These are phyloP conservation scores for Frieseomelitta varia DNA, from an alignment of 1,140 invertebrate species.

Conservation along the genomic window DNA sequence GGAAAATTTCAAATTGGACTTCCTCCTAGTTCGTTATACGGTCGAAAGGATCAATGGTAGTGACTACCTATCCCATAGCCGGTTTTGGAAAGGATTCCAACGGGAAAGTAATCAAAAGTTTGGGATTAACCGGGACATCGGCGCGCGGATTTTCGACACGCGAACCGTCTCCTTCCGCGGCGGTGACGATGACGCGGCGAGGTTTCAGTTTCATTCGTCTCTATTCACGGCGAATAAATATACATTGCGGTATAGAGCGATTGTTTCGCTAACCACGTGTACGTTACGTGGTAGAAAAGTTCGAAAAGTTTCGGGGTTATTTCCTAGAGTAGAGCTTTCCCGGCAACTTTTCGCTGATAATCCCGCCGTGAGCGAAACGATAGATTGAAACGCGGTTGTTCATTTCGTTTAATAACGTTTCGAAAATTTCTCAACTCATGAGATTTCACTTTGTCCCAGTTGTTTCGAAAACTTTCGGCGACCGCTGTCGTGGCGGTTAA, in stretches of 20 bases:
- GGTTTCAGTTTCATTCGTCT: too few species aligned
- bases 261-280: neutral
- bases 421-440: too few species aligned
- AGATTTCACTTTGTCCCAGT: too few species aligned
- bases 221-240: neutral
- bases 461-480: too few species aligned
- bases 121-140: constrained; percentile 42
- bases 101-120: constrained; percentile 50
- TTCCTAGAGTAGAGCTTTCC: neutral
- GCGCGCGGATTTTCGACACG: constrained; percentile 42
- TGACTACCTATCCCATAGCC: constrained; percentile 29
- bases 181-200: too few species aligned
- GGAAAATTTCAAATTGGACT: constrained; percentile 53
- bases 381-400: too few species aligned
- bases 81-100: constrained; percentile 47
- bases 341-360: neutral
- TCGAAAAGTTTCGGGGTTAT: neutral
- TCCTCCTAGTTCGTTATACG: constrained; percentile 57
- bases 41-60: constrained; percentile 42
- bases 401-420: too few species aligned
- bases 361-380: too few species aligned
- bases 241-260: neutral
- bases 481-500: too few species aligned
- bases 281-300: neutral
- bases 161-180: constrained; percentile 25